These are phyloP conservation scores for Vulpes lagopus DNA, from an alignment of 2,113 vertebrate species.

Conservation along the genomic window DNA sequence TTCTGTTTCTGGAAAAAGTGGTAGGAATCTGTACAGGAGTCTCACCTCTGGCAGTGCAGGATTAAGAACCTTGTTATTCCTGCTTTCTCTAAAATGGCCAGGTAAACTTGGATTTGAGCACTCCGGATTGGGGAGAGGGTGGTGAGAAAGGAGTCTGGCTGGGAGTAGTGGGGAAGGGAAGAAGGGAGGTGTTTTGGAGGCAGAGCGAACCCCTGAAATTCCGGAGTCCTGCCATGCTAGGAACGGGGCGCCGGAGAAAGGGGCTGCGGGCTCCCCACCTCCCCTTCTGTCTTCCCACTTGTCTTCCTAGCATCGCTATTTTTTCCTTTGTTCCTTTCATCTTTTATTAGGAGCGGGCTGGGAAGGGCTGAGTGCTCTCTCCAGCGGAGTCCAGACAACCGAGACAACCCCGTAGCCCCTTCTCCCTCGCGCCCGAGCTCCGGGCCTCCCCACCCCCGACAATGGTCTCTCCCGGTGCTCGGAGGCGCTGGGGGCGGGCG, in stretches of 20 bases:
- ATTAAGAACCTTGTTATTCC: not conserved
- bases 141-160: not conserved
- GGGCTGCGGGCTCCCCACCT: not conserved
- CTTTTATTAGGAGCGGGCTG: not conserved
- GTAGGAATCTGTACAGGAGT: not conserved
- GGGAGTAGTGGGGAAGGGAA: not conserved
- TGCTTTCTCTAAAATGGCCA: not conserved
- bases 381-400: not conserved
- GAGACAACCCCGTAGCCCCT: not conserved
- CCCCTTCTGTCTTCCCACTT: not conserved
- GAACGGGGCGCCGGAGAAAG: not conserved
- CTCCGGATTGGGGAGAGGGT: not conserved
- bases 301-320: not conserved
- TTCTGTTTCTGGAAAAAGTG: not conserved
- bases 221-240: not conserved
- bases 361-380: not conserved
- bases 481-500: slow-evolving; percentile 48
- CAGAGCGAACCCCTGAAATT: not conserved
- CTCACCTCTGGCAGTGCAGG: not conserved
- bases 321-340: not conserved
- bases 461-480: slow-evolving; percentile 83
- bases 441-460: slow-evolving; percentile 65
- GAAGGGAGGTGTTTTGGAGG: not conserved
- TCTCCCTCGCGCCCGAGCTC: not conserved
- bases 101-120: not conserved